Evolutionary conservation across 64 coral and sea anemone species (phyloP), one percentile per base, ranked within the genome.

Genomic region (Astreopora myriophthalma): DNA sequence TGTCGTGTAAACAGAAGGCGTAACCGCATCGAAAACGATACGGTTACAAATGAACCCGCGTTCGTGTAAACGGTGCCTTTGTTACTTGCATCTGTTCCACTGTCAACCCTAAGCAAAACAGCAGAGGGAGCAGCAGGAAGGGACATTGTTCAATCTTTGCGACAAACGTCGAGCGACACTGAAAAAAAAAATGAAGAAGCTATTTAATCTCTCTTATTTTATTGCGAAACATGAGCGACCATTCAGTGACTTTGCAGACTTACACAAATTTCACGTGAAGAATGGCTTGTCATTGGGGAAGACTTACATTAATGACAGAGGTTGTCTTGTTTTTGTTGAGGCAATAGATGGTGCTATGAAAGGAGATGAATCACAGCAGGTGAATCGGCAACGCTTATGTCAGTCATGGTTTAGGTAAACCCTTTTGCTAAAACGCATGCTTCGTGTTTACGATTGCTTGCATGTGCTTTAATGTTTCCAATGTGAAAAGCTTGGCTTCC

Each of bases 171-270:
- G 16, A 71, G 68, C 11, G 31, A 71, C 68, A 71, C 68, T 32
- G 27, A 71, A 71, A 28, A 71, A 13, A 71, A 55, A 71, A 71
- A 71, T 71, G 67, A 71, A 67, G 64, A 85, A 86, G 64, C 35
- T 86, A 64, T 86, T 86, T 64, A 36, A 86, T 64, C 35, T 86
- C 36, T 57, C 83, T 58, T 84, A 86, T 86, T 57, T 86, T 69
- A 64, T 86, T 86, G 83, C 83, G 35, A 86, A 69, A 86, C 51
- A 86, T 64, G 83, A 69, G 51, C 60, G 32, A 64, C 68, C 68
- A 0, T 71, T 71, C 30, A 71, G 27, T 71, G 68, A 68, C 64
- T 68, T 68, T 22, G 26, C 32, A 34, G 68, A 71, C 29, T 71
- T 71, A 14, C 33, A 8, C 68, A 71, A 71, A 71, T 28, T 71